Conservation (phyloP, 2,797 vertebrate genomes). For the Erpetoichthys calabaricus region DNA sequence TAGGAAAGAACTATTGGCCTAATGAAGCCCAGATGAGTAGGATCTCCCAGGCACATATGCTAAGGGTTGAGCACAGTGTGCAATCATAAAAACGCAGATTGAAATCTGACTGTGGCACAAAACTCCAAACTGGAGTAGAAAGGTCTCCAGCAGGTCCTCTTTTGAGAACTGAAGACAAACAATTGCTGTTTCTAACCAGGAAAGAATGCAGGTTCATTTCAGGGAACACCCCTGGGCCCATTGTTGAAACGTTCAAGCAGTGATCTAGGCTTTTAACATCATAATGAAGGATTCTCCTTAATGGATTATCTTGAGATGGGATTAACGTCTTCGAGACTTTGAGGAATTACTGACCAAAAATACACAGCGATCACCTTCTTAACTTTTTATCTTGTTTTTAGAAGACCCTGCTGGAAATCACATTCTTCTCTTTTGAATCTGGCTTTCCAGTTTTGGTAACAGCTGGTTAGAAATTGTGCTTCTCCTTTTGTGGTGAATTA, state of each 20-base stretch:
- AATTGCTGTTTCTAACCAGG: slow-evolving; percentile 69
- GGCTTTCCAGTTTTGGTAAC: slow-evolving; percentile 37
- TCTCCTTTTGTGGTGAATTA: not conserved
- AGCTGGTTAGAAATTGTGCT: not conserved
- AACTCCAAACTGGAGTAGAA: slow-evolving; percentile 9
- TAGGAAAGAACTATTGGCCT: slow-evolving; percentile 7
- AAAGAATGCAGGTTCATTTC: slow-evolving; percentile 59
- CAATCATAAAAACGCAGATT: not conserved
- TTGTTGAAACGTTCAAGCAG: slow-evolving; percentile 55
- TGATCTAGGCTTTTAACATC: slow-evolving; percentile 72
- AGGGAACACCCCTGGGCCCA: slow-evolving; percentile 53
- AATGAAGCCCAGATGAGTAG: slow-evolving; percentile 11
- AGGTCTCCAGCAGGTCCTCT: slow-evolving; percentile 9
- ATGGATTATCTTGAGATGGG: slow-evolving; percentile 76
- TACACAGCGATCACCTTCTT: slow-evolving; percentile 72
- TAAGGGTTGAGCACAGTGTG: slow-evolving; percentile 1
- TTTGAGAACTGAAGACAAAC: slow-evolving; percentile 35
- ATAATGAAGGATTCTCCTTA: slow-evolving; percentile 76
- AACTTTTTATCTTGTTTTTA: slow-evolving; percentile 71
- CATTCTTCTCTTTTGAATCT: slow-evolving; percentile 65
- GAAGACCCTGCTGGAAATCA: slow-evolving; percentile 70
- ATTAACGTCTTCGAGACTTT: slow-evolving; percentile 73
- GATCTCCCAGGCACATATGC: not conserved
- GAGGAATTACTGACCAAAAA: slow-evolving; percentile 48
- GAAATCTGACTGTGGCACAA: slow-evolving; percentile 4